These are phyloP conservation scores for Heteromyza rotundicornis DNA, from an alignment of 2,888 invertebrate species.

Conservation along the genomic window DNA sequence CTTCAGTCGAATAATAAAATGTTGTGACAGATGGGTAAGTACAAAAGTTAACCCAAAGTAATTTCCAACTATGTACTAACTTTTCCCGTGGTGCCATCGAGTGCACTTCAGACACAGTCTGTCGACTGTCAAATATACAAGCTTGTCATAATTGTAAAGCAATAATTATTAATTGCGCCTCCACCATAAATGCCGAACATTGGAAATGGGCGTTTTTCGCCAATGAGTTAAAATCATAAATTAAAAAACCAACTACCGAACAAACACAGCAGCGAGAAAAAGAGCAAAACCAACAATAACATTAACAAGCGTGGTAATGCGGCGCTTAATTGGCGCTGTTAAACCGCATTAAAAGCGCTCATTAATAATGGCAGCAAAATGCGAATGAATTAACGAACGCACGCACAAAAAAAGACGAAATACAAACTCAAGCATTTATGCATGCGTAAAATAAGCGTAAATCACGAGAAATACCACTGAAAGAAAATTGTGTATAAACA, in stretches of 20 bases:
- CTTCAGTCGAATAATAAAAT: too few relatives aligned
- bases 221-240: background rate
- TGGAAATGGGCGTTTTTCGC: background rate
- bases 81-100: too few relatives aligned
- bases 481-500: background rate
- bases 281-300: background rate
- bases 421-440: background rate
- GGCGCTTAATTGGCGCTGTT: slow-evolving; percentile 4
- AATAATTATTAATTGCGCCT: background rate
- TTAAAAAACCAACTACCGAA: background rate
- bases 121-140: too few relatives aligned
- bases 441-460: slow-evolving; percentile 6
- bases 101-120: too few relatives aligned
- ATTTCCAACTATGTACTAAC: too few relatives aligned
- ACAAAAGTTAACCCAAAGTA: too few relatives aligned
- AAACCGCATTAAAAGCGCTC: background rate
- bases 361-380: background rate
- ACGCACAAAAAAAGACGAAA: background rate
- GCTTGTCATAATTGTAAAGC: background rate
- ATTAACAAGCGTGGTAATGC: background rate
- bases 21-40: too few relatives aligned
- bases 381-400: background rate
- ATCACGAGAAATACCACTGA: background rate
- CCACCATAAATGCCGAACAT: background rate
- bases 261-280: background rate